Evolutionary conservation across 2,888 invertebrate species (phyloP), one percentile per base, ranked within the genome.

Genomic region (Campoletis raptor): DNA sequence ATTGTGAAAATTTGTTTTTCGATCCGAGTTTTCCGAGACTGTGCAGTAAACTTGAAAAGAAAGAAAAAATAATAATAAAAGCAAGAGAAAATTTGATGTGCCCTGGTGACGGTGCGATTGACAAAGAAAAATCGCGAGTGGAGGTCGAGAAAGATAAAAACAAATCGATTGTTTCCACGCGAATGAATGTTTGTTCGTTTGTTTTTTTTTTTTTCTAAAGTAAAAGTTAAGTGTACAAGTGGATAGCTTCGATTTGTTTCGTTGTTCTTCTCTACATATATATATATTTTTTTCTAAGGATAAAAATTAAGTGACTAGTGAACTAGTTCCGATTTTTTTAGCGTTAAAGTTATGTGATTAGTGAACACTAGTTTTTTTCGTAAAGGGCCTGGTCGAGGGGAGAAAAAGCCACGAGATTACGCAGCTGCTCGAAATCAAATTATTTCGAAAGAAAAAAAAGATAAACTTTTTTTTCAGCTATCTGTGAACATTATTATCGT

Each of bases 291-390:
- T 78, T 72, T 73, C 66, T 64, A 72, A 61, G 15, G 37, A 37
- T 74, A 40, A 81, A 81, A 87, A 77, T 81, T 87, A 79, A 82
- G 82, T 87, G 69, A 80, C 61, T 84, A 81, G 83, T 85, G 85
- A 73, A 84, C 54, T 81, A 83, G 82, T 78, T 84, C 61, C 72
- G 70, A 12, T 73, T 73, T 52, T 73, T 61, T 72, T 72, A 72
- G 72, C 24, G 48, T 72, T 40, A 67, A 67, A 37, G 66, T 72
- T 72, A 48, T 36, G 73, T 73, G 57, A 80, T 67, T 82, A 79
- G 81, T 84, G 85, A 69, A 85, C 52, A 30, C 30, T 76, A 80
- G 79, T 82, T 86, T 21, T 81, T 83, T 48, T 73, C 81, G 74
- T 30, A 61, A 61, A 79, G 54, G 45, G 64, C 24, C 52, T 48